These are phyloP conservation scores for Atopsyche davidsoni DNA, from an alignment of 1,140 invertebrate species.

Conservation along the genomic window DNA sequence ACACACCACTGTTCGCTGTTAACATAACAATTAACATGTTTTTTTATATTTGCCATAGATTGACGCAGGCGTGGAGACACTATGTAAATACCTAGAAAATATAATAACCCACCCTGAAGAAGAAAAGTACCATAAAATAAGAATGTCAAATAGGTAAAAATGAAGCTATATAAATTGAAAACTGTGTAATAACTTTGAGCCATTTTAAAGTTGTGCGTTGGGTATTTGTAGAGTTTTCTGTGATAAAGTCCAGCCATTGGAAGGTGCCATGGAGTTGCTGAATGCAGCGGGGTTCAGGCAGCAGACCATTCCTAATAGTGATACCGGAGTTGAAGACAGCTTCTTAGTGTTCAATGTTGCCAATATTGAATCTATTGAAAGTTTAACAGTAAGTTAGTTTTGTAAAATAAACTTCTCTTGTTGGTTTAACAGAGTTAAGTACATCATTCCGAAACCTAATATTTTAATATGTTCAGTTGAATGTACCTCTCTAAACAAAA, in stretches of 20 bases:
- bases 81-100: constrained; percentile 88
- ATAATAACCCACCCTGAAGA: constrained; percentile 78
- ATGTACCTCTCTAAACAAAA: too few relatives aligned
- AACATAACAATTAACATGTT: constrained; percentile 8
- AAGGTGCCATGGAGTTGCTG: constrained; percentile 78
- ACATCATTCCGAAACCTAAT: too few relatives aligned
- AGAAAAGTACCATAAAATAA: constrained; percentile 86
- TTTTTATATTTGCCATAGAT: constrained; percentile 51
- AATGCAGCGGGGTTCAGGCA: constrained; percentile 75
- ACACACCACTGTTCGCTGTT: too few relatives aligned
- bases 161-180: constrained; percentile 1
- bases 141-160: constrained; percentile 69
- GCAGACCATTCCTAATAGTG: constrained; percentile 46
- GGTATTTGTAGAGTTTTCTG: constrained; percentile 44
- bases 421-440: too few relatives aligned
- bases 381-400: constrained; percentile 47
- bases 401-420: neutral
- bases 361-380: constrained; percentile 49
- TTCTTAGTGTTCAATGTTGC: constrained; percentile 58
- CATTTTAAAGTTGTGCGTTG: constrained; percentile 1
- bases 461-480: too few relatives aligned
- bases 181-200: too few relatives aligned
- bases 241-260: constrained; percentile 73
- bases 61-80: constrained; percentile 73
- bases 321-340: constrained; percentile 51